Base-by-base conservation (phyloP, 2,888 invertebrate genomes). In the Spisula solida region DNA sequence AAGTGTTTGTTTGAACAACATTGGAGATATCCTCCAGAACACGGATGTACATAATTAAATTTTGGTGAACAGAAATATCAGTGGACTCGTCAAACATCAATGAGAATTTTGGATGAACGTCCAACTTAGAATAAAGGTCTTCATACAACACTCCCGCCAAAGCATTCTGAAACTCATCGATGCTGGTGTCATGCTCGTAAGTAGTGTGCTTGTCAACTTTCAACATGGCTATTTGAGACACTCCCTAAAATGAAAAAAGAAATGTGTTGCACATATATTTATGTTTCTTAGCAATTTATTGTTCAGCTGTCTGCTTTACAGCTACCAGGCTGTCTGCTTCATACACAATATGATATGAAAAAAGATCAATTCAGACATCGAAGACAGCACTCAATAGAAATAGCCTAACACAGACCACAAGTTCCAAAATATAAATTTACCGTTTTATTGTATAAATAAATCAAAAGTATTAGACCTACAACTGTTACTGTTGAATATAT, bases 71-170 rank as follows among this genome's bases (percentile, higher is more conserved):
- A 82, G 78, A 85, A 29, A 88, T 79, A 29, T 82, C 81, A 56
- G 88, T 88, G 0, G 75, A 78, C 31, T 88, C 88, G 29, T 88
- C 88, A 47, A 88, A 81, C 88, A 88, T 88, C 16, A 81, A 14
- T 41, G 55, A 66, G n/a, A 47, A 88, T 47, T 85, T 88, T 14
- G 8, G 31, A 29, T 48, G 70, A 18, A 12, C 16, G 1, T 70
- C 31, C 41, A 88, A 20, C 47, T 81, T 88, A 0, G 29, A n/a
- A 0, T 51, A 41, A 20, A 82, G 4, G 25, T 82, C 82, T 1
- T 51, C 51, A 14, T 81, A n/a, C 0, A 82, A 34, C 1, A 82
- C 75, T 14, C 60, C 60, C 14, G 60, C 60, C 4, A 60, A 20
- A 6, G 60, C 60, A 0, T 60, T n/a, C 60, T 60, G 60, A 25